These are phyloP conservation scores for Otis tarda DNA, from an alignment of 2,113 vertebrate species.

Conservation along the genomic window DNA sequence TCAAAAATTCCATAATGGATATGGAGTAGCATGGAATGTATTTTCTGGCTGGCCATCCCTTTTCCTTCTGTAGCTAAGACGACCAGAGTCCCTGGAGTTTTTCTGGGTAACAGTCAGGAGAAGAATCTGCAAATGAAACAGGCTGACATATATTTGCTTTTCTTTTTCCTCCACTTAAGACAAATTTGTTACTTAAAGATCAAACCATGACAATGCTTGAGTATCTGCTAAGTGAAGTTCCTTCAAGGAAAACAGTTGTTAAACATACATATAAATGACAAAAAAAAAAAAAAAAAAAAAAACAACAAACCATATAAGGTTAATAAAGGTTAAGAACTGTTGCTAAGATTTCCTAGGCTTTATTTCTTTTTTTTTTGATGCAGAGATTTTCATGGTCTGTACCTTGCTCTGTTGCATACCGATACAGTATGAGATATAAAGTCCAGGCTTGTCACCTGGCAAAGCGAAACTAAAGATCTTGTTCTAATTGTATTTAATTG, in stretches of 20 bases:
- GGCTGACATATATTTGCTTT: background rate
- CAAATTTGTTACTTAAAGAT: background rate
- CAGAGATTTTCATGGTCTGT: background rate
- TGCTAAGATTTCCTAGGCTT: background rate
- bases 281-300: background rate
- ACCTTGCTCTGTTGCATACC: background rate
- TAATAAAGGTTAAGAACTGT: background rate
- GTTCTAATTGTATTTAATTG: background rate
- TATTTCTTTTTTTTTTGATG: background rate
- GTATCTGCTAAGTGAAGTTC: background rate
- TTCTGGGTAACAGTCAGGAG: background rate
- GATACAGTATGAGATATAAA: background rate
- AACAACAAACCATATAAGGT: background rate
- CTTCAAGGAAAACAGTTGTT: background rate
- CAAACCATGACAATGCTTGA: background rate
- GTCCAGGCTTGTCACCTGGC: background rate
- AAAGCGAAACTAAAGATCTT: background rate
- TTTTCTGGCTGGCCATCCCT: background rate
- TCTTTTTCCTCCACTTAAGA: background rate
- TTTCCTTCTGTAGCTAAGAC: background rate
- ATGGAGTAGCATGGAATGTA: background rate
- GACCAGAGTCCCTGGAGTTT: background rate
- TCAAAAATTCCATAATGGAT: background rate
- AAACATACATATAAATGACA: background rate
- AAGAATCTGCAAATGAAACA: background rate